These are phyloP conservation scores for Craterocephalus amniculus DNA, from an alignment of 2,797 vertebrate genomes.

Conservation along the genomic window DNA sequence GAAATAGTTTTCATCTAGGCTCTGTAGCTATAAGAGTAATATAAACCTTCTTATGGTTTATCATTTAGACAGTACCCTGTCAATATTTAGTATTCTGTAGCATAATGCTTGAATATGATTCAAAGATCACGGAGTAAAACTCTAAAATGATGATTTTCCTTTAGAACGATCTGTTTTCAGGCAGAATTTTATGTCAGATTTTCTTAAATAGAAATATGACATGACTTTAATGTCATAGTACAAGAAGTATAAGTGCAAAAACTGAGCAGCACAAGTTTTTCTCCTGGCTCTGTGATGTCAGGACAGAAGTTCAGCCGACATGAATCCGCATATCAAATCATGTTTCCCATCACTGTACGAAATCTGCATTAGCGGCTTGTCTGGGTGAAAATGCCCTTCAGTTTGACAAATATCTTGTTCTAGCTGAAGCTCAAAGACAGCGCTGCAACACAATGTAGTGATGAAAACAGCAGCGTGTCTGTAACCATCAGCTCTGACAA, in stretches of 20 bases:
- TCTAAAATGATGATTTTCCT: background rate
- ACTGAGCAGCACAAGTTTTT: slow-evolving; percentile 1
- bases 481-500: slow-evolving; percentile 56
- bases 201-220: slow-evolving; percentile 9
- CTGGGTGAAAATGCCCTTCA: slow-evolving; percentile 6
- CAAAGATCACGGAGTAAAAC: background rate
- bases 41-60: background rate
- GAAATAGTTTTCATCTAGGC: background rate
- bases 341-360: slow-evolving; percentile 22
- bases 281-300: slow-evolving; percentile 22
- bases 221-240: slow-evolving; percentile 11
- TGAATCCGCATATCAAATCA: slow-evolving; percentile 52
- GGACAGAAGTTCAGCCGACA: slow-evolving; percentile 12
- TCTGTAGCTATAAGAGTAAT: slow-evolving; percentile 1
- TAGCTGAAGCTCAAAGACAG: slow-evolving; percentile 38
- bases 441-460: slow-evolving; percentile 24
- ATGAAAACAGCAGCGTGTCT: slow-evolving; percentile 53
- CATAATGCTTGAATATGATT: background rate
- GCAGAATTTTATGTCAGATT: background rate
- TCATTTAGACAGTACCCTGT: background rate
- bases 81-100: background rate
- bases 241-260: background rate
- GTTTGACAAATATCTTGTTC: slow-evolving; percentile 48
- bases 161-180: background rate
- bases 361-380: slow-evolving; percentile 38